A percentile compares a stretch with the other conserved stretches of the same genome.
Conservation (phyloP, 92 coral and sea anemone species). For the Epizoanthus ramosus region DNA sequence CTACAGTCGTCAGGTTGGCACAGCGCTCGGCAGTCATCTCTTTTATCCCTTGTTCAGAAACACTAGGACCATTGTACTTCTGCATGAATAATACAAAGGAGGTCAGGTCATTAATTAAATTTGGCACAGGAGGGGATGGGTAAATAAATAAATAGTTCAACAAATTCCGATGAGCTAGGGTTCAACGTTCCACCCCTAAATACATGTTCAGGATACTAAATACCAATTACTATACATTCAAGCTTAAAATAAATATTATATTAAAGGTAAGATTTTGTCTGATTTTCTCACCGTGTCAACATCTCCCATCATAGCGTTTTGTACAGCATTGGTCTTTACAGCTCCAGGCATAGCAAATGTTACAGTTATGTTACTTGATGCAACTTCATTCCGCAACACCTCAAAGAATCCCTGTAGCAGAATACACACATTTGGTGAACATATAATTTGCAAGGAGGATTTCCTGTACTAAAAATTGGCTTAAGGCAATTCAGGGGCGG, state of each 20-base stretch:
- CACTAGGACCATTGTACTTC: constrained; percentile 39
- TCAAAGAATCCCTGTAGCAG: constrained; percentile 52
- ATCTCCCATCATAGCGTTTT: constrained; percentile 52
- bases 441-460: no score
- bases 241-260: no score
- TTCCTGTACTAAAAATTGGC: no score
- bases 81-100: not conserved
- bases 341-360: constrained; percentile 62
- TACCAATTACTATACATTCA: no score
- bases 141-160: no score
- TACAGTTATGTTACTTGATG: constrained; percentile 39
- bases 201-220: no score
- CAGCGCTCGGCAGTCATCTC: constrained; percentile 56
- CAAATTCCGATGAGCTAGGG: no score
- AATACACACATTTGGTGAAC: not conserved
- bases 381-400: constrained; percentile 52
- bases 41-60: constrained; percentile 19
- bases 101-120: no score
- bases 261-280: no score
- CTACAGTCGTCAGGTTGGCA: constrained; percentile 40
- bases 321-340: constrained; percentile 42
- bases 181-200: no score
- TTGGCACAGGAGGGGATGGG: no score
- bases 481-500: no score
- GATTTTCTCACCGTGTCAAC: constrained; percentile 24